Base-by-base conservation (phyloP, 2,797 vertebrate genomes). In the Gadopsis marmoratus region DNA sequence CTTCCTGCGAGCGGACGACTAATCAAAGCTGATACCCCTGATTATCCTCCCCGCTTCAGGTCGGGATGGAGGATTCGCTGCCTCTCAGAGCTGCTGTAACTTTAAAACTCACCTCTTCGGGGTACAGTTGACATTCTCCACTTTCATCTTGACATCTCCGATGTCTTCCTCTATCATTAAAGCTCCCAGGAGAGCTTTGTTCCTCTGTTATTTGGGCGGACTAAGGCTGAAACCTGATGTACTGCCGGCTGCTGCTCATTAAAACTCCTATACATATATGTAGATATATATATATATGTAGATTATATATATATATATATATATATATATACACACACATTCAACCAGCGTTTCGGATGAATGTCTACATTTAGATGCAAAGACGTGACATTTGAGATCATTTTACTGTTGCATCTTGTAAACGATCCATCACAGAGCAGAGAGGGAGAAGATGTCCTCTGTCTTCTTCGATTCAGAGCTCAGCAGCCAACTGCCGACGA, bases 21-120 rank as follows among this genome's bases (percentile, higher is more conserved):
- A 86, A 78, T 86, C 78, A 86, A 7, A 56, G 81, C 63, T 21
- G 81, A 86, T 75, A 26, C 76, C 7, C 11, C 45, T 63, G 58
- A 82, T 86, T 77, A 77, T 65, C 81, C 47, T 16, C 8, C 2
- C 47, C 17, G 54, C 37, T 41, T 48, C 45, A 35, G 71, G 71
- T 74, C 71, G 4, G 26, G 37, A 62, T 11, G 65, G 26, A 26
- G 77, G 7, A 21, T 43, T 74, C 35, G 0, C 60, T 62, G 70
- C 37, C 43, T 56, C 62, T 65, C 31, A 13, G 48, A 65, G 61
- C 66, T 14, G 74, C 58, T 9, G 61, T 37, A 59, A 78, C 54
- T 77, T 65, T 39, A 6, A 55, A 78, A 65, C 71, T 68, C 7
- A 0, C 26, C 47, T 31, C 70, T 29, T 59, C 31, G 2, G 71